phyloP scores from a whole-genome alignment of 2,113 vertebrate genomes.

The Sinocyclocheilus maitianheensis region DNA sequence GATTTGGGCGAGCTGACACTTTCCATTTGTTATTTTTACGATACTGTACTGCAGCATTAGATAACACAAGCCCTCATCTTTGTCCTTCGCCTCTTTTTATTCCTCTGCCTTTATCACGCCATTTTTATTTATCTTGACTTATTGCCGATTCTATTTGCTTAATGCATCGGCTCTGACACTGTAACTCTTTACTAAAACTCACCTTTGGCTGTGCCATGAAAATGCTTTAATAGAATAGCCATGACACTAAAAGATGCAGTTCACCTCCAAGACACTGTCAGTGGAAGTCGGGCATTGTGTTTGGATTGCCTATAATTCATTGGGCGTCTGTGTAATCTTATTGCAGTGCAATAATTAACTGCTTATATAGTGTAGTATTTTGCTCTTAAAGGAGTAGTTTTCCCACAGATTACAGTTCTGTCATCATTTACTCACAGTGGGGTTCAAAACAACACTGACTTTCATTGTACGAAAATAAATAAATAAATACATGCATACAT shows the following conservation, averaged over 20 bases:
- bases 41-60: slow-evolving; percentile 73
- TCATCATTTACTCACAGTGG: neutral
- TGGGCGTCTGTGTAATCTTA: slow-evolving; percentile 21
- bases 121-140: slow-evolving; percentile 67
- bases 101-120: slow-evolving; percentile 61
- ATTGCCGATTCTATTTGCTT: slow-evolving; percentile 66
- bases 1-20: slow-evolving; percentile 72
- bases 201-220: slow-evolving; percentile 58
- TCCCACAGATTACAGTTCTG: neutral
- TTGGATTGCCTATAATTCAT: slow-evolving; percentile 44
- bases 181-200: slow-evolving; percentile 62
- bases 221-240: slow-evolving; percentile 59
- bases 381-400: neutral
- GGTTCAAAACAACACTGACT: neutral
- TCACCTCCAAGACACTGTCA: slow-evolving; percentile 57
- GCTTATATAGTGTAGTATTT: slow-evolving; percentile 18
- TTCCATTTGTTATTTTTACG: slow-evolving; percentile 80
- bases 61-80: slow-evolving; percentile 78
- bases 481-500: neutral
- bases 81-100: slow-evolving; percentile 74
- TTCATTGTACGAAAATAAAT: neutral
- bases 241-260: slow-evolving; percentile 60
- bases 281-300: slow-evolving; percentile 49
- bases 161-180: slow-evolving; percentile 59
- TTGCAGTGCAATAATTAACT: slow-evolving; percentile 33